Evolutionary conservation across 2,797 vertebrate species (phyloP), one percentile per base, ranked within the genome.

Genomic region (Dipus sagitta): DNA sequence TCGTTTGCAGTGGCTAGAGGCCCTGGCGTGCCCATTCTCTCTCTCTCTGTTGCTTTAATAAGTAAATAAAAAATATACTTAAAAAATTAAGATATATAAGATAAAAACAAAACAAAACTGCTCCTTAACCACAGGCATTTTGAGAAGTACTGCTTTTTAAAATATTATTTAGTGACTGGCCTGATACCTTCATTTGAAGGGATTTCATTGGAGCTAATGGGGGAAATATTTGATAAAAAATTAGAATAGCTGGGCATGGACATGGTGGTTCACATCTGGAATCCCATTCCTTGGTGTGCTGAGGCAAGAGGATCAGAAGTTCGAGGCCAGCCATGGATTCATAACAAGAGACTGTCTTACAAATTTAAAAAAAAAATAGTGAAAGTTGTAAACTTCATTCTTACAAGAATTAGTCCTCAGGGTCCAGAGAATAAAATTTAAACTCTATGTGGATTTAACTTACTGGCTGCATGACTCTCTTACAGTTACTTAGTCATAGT

Each of bases 401-500:
- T 58, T 87, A 47, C 15, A 70, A 34, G 52, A 89, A 64, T 74
- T 84, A 60, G 65, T 60, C 32, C 21, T 17, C 13, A 80, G 30
- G 70, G 62, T 86, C n/a, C n/a, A 17, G 34, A 90, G 52, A 70
- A 52, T 64, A 79, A 65, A n/a, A 65, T 42, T 54, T 93, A 38
- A 86, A 68, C 32, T 86, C 0, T 62, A 30, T 92, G 17, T 79
- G 72, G 86, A 21, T 88, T 91, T 91, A 21, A 79, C 14, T 94
- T 84, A 30, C 3, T 93, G 18, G 6, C 77, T 92, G 0, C 76
- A 11, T 77, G 65, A 90, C 52, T 34, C 62, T 87, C 79, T 70
- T 82, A 91, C 17, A 82, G 11, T 93, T 92, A 87, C 21, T 60
- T 92, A 85, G 74, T 90, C 74, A 38, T 0, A 80, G 82, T 89